These are phyloP conservation scores for Hyphantria cunea DNA, from an alignment of 1,140 invertebrate genomes.

Conservation along the genomic window DNA sequence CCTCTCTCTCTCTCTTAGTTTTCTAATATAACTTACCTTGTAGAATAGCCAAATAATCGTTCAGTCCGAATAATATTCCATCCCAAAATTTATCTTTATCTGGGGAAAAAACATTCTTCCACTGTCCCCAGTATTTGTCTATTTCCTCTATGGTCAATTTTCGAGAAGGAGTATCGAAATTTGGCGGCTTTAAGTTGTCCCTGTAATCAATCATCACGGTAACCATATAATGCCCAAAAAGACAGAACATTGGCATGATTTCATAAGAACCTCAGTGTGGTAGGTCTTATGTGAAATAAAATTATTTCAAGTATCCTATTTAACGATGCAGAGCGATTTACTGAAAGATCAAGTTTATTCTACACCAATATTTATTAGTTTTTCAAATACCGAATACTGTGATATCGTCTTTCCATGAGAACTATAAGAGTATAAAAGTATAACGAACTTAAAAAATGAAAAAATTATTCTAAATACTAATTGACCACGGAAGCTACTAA, in stretches of 20 bases:
- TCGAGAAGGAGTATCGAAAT: conserved; percentile 64
- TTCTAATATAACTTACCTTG: conserved; percentile 48
- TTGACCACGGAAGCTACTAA: conserved; percentile 25
- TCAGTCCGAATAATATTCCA: conserved; percentile 61
- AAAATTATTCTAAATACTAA: no score
- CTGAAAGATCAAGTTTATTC: neutral
- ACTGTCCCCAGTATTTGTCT: conserved; percentile 63
- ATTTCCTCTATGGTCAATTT: conserved; percentile 58
- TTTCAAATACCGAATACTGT: neutral
- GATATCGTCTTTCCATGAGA: no score
- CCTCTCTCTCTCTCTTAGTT: no score
- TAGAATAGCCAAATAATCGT: conserved; percentile 63
- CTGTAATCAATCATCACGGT: conserved; percentile 32
- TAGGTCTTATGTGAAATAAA: no score
- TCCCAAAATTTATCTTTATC: conserved; percentile 74
- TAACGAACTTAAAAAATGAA: no score
- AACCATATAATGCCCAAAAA: no score
- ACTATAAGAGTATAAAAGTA: no score
- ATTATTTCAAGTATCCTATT: no score
- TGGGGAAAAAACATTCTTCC: conserved; percentile 58
- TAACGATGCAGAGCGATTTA: conserved; percentile 14
- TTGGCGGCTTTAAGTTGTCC: conserved; percentile 62
- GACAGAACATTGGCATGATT: no score
- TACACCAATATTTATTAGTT: neutral
- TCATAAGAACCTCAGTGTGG: no score